Conservation (phyloP, 35 echinoderm and acorn worm species). For the Eucidaris tribuloides region DNA sequence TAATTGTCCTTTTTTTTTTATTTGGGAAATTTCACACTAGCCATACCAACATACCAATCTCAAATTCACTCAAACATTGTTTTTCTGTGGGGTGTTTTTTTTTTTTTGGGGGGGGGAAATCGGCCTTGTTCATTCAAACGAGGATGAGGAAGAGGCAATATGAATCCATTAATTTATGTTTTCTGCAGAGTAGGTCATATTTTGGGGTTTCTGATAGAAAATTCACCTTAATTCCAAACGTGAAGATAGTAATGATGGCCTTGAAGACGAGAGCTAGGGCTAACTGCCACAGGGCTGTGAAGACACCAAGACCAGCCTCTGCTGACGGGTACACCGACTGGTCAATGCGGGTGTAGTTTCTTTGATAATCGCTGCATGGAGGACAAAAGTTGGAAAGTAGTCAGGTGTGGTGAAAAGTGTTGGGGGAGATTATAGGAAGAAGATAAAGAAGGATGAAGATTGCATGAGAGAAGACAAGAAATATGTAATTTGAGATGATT, state of each 20-base stretch:
- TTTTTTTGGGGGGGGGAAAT: no score
- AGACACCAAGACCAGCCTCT: conserved; percentile 53
- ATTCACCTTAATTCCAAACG: conserved; percentile 90
- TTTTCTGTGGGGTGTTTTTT: no score
- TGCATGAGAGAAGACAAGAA: no score
- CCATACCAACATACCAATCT: no score
- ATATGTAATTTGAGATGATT: background rate
- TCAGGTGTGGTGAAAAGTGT: background rate
- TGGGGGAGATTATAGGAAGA: background rate
- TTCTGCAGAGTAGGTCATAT: background rate
- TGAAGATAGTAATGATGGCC: conserved; percentile 79
- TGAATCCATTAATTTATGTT: background rate
- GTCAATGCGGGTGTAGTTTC: conserved; percentile 60
- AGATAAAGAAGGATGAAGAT: background rate
- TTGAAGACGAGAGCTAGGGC: conserved; percentile 77
- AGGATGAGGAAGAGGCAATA: no score
- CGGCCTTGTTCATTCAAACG: no score
- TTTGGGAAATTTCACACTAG: no score
- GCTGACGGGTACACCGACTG: conserved; percentile 62
- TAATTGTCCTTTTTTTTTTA: no score
- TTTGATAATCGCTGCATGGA: conserved; percentile 80
- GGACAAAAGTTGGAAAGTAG: background rate
- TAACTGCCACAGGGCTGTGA: conserved; percentile 77
- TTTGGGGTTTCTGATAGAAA: background rate
- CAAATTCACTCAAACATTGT: no score